A percentile compares a stretch with the other conserved stretches of the same genome.
Evolutionary conservation across 1,140 invertebrate species (phyloP).

Genomic region (Ectropis grisescens): DNA sequence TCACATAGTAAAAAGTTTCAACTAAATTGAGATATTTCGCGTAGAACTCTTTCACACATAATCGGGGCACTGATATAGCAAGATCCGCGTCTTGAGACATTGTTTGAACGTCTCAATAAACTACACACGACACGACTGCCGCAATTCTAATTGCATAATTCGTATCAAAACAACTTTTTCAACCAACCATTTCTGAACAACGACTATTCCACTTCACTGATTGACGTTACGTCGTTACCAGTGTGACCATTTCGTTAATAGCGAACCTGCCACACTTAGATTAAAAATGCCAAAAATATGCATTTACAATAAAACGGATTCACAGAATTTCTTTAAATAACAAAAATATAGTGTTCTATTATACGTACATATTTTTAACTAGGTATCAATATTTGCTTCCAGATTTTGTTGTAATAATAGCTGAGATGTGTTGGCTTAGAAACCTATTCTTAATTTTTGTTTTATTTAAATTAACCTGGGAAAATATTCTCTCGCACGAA

Average conservation of each 20-base stretch:
- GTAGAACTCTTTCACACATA: conserved; percentile 51
- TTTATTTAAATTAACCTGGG: conserved; percentile 2
- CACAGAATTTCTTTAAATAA: too few relatives aligned
- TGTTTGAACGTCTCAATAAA: conserved; percentile 29
- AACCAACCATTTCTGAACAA: conserved; percentile 4
- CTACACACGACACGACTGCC: conserved; percentile 30
- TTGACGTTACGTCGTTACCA: too few relatives aligned
- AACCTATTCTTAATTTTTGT: conserved; percentile 4
- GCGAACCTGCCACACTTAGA: too few relatives aligned
- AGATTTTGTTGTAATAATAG: too few relatives aligned
- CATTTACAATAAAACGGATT: not conserved
- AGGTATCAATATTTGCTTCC: too few relatives aligned
- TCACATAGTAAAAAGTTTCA: conserved; percentile 65
- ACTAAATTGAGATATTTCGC: conserved; percentile 59
- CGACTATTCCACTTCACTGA: too few relatives aligned
- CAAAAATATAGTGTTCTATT: too few relatives aligned
- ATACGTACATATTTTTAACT: too few relatives aligned
- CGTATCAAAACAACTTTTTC: conserved; percentile 7
- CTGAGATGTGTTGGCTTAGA: too few relatives aligned
- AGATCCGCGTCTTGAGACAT: conserved; percentile 59
- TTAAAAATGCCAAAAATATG: conserved; percentile 2
- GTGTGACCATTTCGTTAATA: too few relatives aligned
- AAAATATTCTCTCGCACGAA: conserved; percentile 6
- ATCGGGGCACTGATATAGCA: conserved; percentile 52
- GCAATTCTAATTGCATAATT: conserved; percentile 45